These are phyloP conservation scores for Gadopsis bispinosus DNA, from an alignment of 2,797 vertebrate species.

Conservation along the genomic window DNA sequence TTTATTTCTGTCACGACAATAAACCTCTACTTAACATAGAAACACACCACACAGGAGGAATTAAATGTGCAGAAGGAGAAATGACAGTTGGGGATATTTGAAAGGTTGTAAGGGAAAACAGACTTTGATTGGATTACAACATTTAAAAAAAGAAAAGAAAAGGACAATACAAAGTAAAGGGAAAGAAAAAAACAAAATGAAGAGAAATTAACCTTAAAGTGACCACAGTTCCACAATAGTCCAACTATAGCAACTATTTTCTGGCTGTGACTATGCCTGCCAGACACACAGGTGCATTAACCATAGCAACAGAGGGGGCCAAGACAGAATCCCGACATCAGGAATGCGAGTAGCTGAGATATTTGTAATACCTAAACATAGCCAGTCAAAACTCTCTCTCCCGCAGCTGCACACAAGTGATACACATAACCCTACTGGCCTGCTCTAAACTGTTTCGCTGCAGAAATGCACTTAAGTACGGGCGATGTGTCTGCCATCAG, in stretches of 20 bases:
- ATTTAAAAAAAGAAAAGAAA: not conserved
- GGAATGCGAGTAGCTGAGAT: slow-evolving; percentile 81
- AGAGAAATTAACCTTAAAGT: not conserved
- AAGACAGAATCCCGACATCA: slow-evolving; percentile 64
- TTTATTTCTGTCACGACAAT: slow-evolving; percentile 58
- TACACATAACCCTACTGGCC: slow-evolving; percentile 63
- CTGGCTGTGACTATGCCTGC: slow-evolving; percentile 35
- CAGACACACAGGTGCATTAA: slow-evolving; percentile 77
- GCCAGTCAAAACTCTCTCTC: slow-evolving; percentile 77
- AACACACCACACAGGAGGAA: slow-evolving; percentile 17
- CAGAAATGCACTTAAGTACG: slow-evolving; percentile 51
- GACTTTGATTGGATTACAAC: not conserved
- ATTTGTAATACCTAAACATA: slow-evolving; percentile 85
- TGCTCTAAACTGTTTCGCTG: slow-evolving; percentile 69
- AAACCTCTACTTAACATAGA: slow-evolving; percentile 47
- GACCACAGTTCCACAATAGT: slow-evolving; percentile 14
- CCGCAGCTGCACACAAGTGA: slow-evolving; percentile 78
- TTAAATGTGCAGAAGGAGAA: slow-evolving; percentile 11
- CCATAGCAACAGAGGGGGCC: slow-evolving; percentile 71
- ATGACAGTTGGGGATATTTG: not conserved
- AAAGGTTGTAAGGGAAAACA: slow-evolving; percentile 7
- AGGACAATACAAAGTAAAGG: not conserved
- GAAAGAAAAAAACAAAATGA: not conserved
- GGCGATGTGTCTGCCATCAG: slow-evolving; percentile 48
- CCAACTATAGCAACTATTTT: slow-evolving; percentile 2